Evolutionary conservation across 2,888 invertebrate genomes (phyloP), one percentile per base, ranked within the genome.

Genomic region (Eupithecia abbreviata): DNA sequence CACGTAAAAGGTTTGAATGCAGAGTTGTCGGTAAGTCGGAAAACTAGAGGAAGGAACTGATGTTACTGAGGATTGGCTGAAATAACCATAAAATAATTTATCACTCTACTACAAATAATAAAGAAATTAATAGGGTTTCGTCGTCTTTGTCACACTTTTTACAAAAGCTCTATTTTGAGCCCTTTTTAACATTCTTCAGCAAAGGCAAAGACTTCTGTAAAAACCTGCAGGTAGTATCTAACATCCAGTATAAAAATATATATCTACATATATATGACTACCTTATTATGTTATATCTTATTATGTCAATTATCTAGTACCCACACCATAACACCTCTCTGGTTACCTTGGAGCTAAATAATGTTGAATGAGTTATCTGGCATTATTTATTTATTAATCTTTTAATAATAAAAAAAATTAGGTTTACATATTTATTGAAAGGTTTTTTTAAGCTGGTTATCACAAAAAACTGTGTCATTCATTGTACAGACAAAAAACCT

Each of bases 11-110:
- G 62, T 62, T 62, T 62, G 62, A 62, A 62, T 62, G 30, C 62
- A 62, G 30, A 18, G 62, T 58, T 62, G 62, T 62, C 30, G 62
- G 62, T 62, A 62, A 62, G 62, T 62, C 12, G 12, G 30, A 62
- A 62, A 62, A n/a, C 4, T 12, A 62, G 62, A 10, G 12, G 2
- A 62, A 4, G 30, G 62, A 58, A 18, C 18, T 58, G 0, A 3
- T 9, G 9, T 10, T 58, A 0, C n/a, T 10, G 9, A 18, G 9
- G n/a, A 9, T 3, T 55, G 4, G n/a, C n/a, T n/a, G 7, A 58
- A 58, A 58, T 30, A 58, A 7, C 15, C 2, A 55, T 55, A 2
- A n/a, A 55, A n/a, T n/a, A 15, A 13, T 15, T n/a, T 3, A 55
- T 2, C 4, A 55, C n/a, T 6, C n/a, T 6, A 9, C 6, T n/a